These are phyloP conservation scores for Chaetodon trifascialis DNA, from an alignment of 2,113 vertebrate genomes.

Conservation along the genomic window DNA sequence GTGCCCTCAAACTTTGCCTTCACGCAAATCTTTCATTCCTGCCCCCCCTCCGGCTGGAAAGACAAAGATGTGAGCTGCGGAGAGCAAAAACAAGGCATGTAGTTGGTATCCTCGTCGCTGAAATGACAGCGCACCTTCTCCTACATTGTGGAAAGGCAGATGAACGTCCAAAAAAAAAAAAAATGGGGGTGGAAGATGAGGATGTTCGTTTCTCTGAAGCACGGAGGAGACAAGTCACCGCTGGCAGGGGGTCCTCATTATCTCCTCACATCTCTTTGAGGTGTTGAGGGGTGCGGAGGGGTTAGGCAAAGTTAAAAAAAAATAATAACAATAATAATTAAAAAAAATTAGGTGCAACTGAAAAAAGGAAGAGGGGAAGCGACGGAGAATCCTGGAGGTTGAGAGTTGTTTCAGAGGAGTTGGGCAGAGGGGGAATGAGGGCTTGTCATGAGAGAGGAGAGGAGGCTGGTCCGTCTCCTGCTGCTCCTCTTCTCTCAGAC, in stretches of 20 bases:
- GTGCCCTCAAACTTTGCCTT: constrained; percentile 83
- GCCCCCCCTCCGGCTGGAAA: constrained; percentile 30
- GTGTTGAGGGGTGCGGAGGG: constrained; percentile 24
- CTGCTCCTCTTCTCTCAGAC: constrained; percentile 76
- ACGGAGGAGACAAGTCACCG: constrained; percentile 63
- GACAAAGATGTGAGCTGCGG: constrained; percentile 37
- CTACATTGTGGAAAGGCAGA: constrained; percentile 60
- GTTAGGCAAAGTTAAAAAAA: constrained; percentile 27
- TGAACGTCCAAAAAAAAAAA: constrained; percentile 31
- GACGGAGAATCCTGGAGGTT: constrained; percentile 45
- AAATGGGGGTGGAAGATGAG: constrained; percentile 2
- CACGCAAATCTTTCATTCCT: constrained; percentile 54
- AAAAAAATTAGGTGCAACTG: constrained; percentile 50
- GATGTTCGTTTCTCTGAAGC: constrained; percentile 49
- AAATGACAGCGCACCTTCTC: constrained; percentile 76
- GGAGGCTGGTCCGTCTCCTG: constrained; percentile 69
- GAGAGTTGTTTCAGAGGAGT: constrained; percentile 69
- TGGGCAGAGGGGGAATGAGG: constrained; percentile 57
- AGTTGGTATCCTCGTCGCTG: constrained; percentile 69
- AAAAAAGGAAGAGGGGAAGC: constrained; percentile 45
- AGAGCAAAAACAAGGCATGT: constrained; percentile 51
- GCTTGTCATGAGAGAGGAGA: constrained; percentile 68
- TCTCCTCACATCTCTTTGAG: constrained; percentile 57
- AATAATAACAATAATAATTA: too few relatives aligned
- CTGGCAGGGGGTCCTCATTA: constrained; percentile 62